These are phyloP conservation scores for Periparus ater DNA, from an alignment of 2,797 vertebrate species.

Conservation along the genomic window DNA sequence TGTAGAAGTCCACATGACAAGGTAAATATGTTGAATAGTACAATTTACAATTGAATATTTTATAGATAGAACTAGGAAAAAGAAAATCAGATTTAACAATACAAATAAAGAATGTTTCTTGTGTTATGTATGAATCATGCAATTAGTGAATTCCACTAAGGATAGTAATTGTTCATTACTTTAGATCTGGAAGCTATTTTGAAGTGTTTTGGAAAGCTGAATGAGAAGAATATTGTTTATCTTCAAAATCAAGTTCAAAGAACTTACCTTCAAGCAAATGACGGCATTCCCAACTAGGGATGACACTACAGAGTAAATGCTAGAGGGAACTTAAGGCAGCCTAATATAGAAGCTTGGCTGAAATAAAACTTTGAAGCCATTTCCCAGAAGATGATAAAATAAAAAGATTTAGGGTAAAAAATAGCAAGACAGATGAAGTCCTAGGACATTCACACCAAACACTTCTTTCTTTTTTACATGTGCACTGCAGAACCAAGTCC, in stretches of 20 bases:
- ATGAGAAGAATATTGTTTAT: conserved; percentile 33
- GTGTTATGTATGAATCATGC: conserved; percentile 12
- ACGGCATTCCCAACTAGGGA: background rate
- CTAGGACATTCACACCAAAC: background rate
- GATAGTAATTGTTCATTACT: conserved; percentile 32
- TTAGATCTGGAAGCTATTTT: conserved; percentile 56
- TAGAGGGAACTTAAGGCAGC: background rate
- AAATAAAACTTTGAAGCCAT: background rate
- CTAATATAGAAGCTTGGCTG: background rate
- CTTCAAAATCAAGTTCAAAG: conserved; percentile 49
- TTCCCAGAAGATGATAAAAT: background rate
- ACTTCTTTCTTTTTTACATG: background rate
- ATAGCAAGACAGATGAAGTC: background rate
- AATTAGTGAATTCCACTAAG: conserved; percentile 44
- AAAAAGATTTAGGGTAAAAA: background rate
- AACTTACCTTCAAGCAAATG: conserved; percentile 48
- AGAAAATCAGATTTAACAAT: background rate
- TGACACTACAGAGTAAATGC: background rate
- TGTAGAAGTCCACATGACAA: background rate
- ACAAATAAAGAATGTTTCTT: background rate
- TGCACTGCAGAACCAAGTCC: background rate
- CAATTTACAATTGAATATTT: background rate
- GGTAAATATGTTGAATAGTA: background rate
- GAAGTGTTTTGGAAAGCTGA: background rate
- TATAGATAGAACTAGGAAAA: background rate